Percentiles rank a stretch among this genome's conserved stretches.
Conservation (phyloP, 2,113 vertebrate genomes). For the Nibea albiflora region DNA sequence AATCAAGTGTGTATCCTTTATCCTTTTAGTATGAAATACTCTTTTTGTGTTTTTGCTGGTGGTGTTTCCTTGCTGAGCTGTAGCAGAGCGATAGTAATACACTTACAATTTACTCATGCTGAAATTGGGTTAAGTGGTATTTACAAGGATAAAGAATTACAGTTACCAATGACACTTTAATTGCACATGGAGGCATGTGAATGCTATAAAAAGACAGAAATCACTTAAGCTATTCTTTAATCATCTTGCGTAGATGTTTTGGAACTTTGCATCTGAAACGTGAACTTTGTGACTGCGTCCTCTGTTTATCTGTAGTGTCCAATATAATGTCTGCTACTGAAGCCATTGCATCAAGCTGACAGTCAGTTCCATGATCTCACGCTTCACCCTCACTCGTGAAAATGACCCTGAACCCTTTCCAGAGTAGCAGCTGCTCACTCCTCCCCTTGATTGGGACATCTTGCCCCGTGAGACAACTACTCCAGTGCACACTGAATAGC, state of each 20-base stretch:
- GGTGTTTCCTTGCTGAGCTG: constrained; percentile 3
- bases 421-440: constrained; percentile 41
- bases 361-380: constrained; percentile 33
- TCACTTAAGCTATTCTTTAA: background rate
- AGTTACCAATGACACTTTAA: too few species aligned
- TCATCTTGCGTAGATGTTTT: background rate
- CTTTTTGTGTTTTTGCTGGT: background rate
- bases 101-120: background rate
- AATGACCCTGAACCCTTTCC: constrained; percentile 36
- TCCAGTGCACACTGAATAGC: constrained; percentile 12
- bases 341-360: constrained; percentile 13
- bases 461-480: constrained; percentile 23
- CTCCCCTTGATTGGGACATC: constrained; percentile 36
- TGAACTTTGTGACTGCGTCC: background rate
- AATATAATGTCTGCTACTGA: background rate
- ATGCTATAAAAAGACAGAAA: too few species aligned
- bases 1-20: background rate
- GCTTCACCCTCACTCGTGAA: constrained; percentile 30
- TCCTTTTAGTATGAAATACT: background rate
- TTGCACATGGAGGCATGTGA: too few species aligned
- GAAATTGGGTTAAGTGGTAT: background rate
- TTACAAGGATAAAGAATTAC: too few species aligned
- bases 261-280: background rate
- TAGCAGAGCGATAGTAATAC: background rate
- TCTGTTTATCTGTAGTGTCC: background rate